These are phyloP conservation scores for Tetramorium alpestre DNA, from an alignment of 1,140 invertebrate genomes.

Conservation along the genomic window DNA sequence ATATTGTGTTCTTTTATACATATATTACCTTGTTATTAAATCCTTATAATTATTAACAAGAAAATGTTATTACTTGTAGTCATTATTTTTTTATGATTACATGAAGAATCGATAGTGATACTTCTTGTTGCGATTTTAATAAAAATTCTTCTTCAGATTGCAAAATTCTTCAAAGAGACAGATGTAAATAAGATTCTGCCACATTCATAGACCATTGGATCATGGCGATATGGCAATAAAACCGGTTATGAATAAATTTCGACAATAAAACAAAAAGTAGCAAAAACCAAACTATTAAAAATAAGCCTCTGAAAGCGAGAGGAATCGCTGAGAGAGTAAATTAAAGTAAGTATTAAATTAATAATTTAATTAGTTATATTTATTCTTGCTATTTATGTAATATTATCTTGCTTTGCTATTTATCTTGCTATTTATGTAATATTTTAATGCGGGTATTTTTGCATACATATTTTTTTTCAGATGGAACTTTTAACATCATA, in stretches of 20 bases:
- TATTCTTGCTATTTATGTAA: background rate
- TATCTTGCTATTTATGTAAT: background rate
- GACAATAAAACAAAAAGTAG: background rate
- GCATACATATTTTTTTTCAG: background rate
- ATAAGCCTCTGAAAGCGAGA: background rate
- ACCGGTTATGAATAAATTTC: conserved; percentile 22
- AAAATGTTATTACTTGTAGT: too few species aligned
- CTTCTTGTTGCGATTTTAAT: background rate
- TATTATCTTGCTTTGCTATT: too few species aligned
- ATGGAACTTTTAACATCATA: background rate
- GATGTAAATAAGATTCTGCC: background rate
- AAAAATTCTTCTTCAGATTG: background rate
- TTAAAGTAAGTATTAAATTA: background rate
- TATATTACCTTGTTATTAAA: background rate
- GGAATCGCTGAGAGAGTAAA: background rate
- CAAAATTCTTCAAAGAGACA: background rate
- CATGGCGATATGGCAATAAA: background rate
- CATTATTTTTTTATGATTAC: background rate
- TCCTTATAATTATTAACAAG: background rate
- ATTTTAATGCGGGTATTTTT: conserved; percentile 1
- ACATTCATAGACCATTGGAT: background rate
- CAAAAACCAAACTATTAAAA: background rate
- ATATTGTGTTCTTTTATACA: background rate
- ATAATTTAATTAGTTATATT: background rate
- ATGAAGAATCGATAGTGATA: background rate